Evolutionary conservation across 2,888 invertebrate genomes (phyloP).

Genomic region (Athalia circularis): DNA sequence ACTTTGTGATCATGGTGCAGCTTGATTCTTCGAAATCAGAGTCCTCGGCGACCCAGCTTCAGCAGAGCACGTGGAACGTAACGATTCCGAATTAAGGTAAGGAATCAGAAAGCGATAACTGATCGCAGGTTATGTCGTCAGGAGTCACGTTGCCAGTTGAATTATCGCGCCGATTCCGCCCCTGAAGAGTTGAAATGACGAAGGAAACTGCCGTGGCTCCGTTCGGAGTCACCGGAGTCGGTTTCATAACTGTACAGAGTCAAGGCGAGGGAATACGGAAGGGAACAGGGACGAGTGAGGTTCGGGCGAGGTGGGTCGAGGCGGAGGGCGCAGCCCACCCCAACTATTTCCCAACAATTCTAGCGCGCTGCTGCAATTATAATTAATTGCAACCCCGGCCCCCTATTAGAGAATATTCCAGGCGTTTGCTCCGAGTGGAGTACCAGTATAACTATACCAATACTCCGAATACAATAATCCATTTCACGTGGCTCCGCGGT

Average conservation of each 20-base stretch:
- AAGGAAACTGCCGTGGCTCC: constrained; percentile 25
- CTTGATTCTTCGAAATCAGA: constrained; percentile 3
- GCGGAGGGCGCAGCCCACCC: constrained; percentile 23
- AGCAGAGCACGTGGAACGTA: neutral
- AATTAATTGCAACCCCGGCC: constrained; percentile 59
- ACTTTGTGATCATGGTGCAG: constrained; percentile 39
- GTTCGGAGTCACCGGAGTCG: neutral
- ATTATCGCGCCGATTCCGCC: neutral
- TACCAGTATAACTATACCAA: constrained; percentile 31
- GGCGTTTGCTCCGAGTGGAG: constrained; percentile 46
- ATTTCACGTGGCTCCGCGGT: constrained; percentile 38
- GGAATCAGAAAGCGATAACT: neutral
- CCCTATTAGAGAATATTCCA: constrained; percentile 50
- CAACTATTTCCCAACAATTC: constrained; percentile 54
- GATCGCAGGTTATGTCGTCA: neutral
- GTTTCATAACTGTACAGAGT: constrained; percentile 7
- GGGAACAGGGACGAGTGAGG: constrained; percentile 4
- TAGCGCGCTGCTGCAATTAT: constrained; percentile 57
- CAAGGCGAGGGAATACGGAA: neutral
- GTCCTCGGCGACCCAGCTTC: neutral
- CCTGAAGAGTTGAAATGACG: neutral
- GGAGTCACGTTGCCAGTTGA: neutral
- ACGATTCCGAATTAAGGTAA: neutral
- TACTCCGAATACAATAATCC: constrained; percentile 42
- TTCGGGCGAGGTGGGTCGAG: neutral